Evolutionary conservation across 2,113 vertebrate species (phyloP).

Genomic region (Hucho hucho): DNA sequence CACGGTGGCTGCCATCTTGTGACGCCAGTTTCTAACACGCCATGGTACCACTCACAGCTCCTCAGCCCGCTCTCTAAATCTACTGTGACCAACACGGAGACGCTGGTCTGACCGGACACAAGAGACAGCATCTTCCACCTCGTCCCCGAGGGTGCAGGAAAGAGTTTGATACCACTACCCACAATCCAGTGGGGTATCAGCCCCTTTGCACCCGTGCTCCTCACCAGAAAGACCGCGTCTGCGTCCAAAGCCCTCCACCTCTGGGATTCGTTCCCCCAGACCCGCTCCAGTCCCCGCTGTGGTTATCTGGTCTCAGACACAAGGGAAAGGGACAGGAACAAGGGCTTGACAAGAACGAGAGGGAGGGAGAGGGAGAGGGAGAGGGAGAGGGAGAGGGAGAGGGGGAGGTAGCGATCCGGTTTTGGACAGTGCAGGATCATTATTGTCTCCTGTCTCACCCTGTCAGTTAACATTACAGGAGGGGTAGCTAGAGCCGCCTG

Average conservation of each 20-base stretch:
- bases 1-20: conserved; percentile 44
- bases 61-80: conserved; percentile 48
- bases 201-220: conserved; percentile 53
- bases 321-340: conserved; percentile 46
- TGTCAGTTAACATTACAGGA: conserved; percentile 64
- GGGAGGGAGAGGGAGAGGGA: conserved; percentile 43
- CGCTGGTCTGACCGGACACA: conserved; percentile 49
- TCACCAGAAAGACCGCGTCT: conserved; percentile 29
- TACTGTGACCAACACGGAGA: conserved; percentile 51
- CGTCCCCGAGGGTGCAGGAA: conserved; percentile 38
- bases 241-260: conserved; percentile 48
- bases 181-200: conserved; percentile 57
- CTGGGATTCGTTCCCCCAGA: conserved; percentile 50
- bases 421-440: conserved; percentile 65
- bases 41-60: conserved; percentile 44
- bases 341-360: conserved; percentile 45
- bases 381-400: conserved; percentile 33
- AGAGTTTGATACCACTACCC: conserved; percentile 58
- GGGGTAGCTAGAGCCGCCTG: conserved; percentile 21
- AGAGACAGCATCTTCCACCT: conserved; percentile 32
- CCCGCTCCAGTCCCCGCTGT: conserved; percentile 14
- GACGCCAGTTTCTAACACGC: conserved; percentile 36
- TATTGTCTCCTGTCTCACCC: conserved; percentile 65
- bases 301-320: conserved; percentile 70
- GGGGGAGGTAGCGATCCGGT: conserved; percentile 54